Evolutionary conservation across 2,113 vertebrate genomes (phyloP), one percentile per base, ranked within the genome.

Genomic region (Trachemys scripta): DNA sequence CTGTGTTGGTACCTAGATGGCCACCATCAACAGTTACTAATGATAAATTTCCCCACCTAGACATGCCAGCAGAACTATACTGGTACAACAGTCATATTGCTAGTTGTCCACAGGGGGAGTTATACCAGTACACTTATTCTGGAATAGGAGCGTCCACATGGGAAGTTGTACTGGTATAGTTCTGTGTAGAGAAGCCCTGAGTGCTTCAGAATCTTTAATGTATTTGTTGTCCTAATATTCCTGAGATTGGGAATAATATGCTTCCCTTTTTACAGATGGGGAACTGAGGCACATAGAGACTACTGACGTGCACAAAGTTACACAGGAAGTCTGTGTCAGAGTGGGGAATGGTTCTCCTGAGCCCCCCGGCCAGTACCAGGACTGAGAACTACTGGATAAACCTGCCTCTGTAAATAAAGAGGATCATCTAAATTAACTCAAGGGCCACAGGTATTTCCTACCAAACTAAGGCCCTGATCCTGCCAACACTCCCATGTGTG

Each of bases 401-500:
- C 20, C 38, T 76, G 72, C 38, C 72, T 45, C 42, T 45, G 38
- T 45, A 76, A 45, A 2, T 19, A 29, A 62, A 1, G 38, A 2
- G 29, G 5, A 69, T 69, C 65, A 35, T 38, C 1, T 14, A 1
- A 0, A 27, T 14, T 2, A 76, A 0, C 35, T 38, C 6, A 10
- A 25, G 3, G 25, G 31, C 38, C n/a, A 72, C 79, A 72, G 0
- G 27, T 1, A 0, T 65, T 72, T 57, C 3, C n/a, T 4, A 86
- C 11, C 35, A 6, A 42, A 12, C 5, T 10, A 6, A 4, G 27
- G 0, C 16, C 7, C 11, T 1, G 0, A 1, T 76, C 24, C 22
- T 27, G 51, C 10, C 10, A 10, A 25, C 0, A 0, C 10, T 1
- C 22, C 79, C 11, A 42, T 8, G 6, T 1, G 11, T 1, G 5